Conservation (phyloP, 2,888 invertebrate species). For the Epistrophe grossulariae region DNA sequence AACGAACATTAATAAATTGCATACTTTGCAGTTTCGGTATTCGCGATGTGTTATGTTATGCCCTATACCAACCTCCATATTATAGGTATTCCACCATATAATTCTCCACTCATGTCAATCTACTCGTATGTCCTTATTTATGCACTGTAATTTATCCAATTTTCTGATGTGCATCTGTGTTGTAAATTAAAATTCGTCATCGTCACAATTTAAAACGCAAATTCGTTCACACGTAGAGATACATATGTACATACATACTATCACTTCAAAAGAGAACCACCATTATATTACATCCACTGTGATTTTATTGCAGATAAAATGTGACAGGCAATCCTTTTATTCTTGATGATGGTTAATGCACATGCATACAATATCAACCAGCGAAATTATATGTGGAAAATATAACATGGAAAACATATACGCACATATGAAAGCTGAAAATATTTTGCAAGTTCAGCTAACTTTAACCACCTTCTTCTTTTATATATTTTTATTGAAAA, state of each 20-base stretch:
- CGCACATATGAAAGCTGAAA: background rate
- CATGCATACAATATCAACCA: background rate
- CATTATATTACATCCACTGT: background rate
- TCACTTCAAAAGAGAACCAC: constrained; percentile 14
- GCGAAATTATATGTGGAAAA: constrained; percentile 2
- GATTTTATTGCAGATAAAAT: constrained; percentile 33
- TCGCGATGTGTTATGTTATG: background rate
- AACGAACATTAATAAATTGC: constrained; percentile 54
- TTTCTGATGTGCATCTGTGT: constrained; percentile 47
- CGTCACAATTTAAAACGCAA: constrained; percentile 59
- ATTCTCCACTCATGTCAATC: background rate
- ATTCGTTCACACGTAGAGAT: constrained; percentile 38
- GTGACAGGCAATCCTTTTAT: constrained; percentile 20
- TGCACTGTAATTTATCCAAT: constrained; percentile 28
- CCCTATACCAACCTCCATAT: background rate
- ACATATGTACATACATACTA: constrained; percentile 8
- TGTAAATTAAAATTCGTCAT: constrained; percentile 52
- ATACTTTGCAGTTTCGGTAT: constrained; percentile 11
- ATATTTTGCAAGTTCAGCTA: too few relatives aligned
- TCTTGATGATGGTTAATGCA: background rate
- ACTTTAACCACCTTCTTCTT: too few relatives aligned
- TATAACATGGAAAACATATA: background rate
- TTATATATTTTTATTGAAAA: too few relatives aligned
- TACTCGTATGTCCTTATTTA: constrained; percentile 31
- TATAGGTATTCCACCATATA: background rate